A percentile compares a stretch with the other conserved stretches of the same genome.
Evolutionary conservation across 2,888 invertebrate species (phyloP).

Genomic region (Odontocolon sp.): DNA sequence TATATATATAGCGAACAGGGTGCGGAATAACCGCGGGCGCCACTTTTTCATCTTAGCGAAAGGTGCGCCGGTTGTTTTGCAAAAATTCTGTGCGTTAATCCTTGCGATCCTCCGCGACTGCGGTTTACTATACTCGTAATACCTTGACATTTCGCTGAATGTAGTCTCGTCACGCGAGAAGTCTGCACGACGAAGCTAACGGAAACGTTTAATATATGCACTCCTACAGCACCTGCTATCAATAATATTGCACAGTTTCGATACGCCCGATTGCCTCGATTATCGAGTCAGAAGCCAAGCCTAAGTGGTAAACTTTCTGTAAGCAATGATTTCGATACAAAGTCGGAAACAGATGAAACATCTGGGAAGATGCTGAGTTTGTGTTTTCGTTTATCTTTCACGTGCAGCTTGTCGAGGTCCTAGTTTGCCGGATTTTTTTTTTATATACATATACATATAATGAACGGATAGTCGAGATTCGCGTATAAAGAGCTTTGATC

Average conservation of each 20-base stretch:
- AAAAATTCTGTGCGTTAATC: conserved; percentile 10
- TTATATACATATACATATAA: no score
- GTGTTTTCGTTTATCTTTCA: no score
- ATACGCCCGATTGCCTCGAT: conserved; percentile 1
- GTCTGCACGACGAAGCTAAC: background rate
- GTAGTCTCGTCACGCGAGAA: conserved; percentile 27
- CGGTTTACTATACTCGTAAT: background rate
- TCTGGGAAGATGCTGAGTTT: background rate
- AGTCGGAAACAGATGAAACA: conserved; percentile 1
- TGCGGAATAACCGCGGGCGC: conserved; percentile 21
- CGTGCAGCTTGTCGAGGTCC: no score
- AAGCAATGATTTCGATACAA: background rate
- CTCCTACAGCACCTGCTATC: conserved; percentile 42
- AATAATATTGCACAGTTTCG: conserved; percentile 22
- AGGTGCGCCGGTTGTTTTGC: conserved; percentile 19
- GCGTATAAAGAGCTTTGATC: no score
- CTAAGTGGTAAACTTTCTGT: background rate
- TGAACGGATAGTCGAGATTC: no score
- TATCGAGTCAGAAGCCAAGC: background rate
- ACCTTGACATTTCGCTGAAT: conserved; percentile 48
- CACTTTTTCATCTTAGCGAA: conserved; percentile 35
- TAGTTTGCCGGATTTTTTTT: no score
- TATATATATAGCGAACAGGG: no score
- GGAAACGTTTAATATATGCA: conserved; percentile 35
- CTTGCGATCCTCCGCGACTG: background rate